phyloP scores from a whole-genome alignment of 2,797 vertebrate species.

The Danio jaintianensis region DNA sequence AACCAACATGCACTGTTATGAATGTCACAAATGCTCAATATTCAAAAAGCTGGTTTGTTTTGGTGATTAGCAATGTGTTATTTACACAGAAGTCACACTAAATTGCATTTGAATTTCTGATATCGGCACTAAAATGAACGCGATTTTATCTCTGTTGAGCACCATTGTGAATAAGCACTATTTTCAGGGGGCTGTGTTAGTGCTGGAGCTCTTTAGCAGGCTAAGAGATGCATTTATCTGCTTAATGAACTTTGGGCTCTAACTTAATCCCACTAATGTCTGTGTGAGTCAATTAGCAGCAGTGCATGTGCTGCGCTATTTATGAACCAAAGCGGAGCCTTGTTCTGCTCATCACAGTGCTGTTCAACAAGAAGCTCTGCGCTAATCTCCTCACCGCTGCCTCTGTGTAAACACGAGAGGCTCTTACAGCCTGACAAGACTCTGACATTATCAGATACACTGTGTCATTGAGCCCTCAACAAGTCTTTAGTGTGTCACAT shows the following conservation, averaged over 20 bases:
- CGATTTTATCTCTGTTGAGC: constrained; percentile 49
- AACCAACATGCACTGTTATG: background rate
- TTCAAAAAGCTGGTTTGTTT: background rate
- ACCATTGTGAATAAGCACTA: constrained; percentile 59
- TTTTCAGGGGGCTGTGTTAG: constrained; percentile 76
- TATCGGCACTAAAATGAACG: constrained; percentile 35
- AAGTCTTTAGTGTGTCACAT: constrained; percentile 15
- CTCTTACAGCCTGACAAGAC: constrained; percentile 41
- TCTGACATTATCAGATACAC: constrained; percentile 43
- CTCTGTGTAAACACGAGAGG: constrained; percentile 38
- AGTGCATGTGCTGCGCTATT: constrained; percentile 80
- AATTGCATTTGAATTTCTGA: constrained; percentile 8
- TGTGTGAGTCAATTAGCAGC: constrained; percentile 86
- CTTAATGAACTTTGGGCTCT: constrained; percentile 86
- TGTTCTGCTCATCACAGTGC: constrained; percentile 63
- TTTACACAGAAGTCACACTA: background rate
- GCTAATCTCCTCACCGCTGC: constrained; percentile 25
- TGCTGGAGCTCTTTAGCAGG: constrained; percentile 76
- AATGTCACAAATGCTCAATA: background rate
- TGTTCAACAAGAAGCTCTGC: constrained; percentile 59
- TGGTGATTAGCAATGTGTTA: background rate
- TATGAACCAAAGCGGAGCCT: constrained; percentile 74
- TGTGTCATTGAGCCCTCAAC: constrained; percentile 40
- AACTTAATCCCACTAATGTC: constrained; percentile 87
- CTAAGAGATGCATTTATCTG: constrained; percentile 85